A percentile compares a stretch with the other conserved stretches of the same genome.
Evolutionary conservation across 2,888 invertebrate species (phyloP).

Genomic region (Tenthredo notha): DNA sequence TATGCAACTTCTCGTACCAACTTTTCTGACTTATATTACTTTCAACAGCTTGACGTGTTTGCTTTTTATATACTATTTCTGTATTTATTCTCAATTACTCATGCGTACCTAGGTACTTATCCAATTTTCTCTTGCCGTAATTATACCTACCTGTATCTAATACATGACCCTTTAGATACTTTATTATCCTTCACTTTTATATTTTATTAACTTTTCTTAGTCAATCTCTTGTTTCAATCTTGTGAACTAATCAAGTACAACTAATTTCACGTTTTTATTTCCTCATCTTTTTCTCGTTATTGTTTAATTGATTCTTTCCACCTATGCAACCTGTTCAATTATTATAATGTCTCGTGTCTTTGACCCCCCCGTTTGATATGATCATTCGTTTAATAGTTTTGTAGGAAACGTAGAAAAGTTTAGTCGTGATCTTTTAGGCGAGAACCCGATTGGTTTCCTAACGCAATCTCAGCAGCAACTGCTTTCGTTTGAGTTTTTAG

Average conservation of each 20-base stretch:
- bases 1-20: conserved; percentile 35
- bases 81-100: not conserved
- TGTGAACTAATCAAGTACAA: not conserved
- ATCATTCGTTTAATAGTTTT: not conserved
- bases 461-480: conserved; percentile 32
- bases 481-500: conserved; percentile 44
- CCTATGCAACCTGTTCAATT: not conserved
- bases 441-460: conserved; percentile 30
- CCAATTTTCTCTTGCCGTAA: not conserved
- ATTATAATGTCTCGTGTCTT: not conserved
- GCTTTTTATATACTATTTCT: not conserved
- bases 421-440: not conserved
- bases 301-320: not conserved
- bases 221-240: not conserved
- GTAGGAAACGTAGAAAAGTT: not conserved
- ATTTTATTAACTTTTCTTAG: not conserved
- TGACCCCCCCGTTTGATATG: not conserved
- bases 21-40: conserved; percentile 42
- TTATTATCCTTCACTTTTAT: not conserved
- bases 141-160: not conserved
- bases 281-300: not conserved
- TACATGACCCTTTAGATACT: not conserved
- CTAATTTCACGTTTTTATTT: not conserved
- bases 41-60: conserved; percentile 8
- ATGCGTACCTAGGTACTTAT: not conserved